Evolutionary conservation across 2,797 vertebrate species (phyloP), one percentile per base, ranked within the genome.

Genomic region (Pangasius sanitwongsei): DNA sequence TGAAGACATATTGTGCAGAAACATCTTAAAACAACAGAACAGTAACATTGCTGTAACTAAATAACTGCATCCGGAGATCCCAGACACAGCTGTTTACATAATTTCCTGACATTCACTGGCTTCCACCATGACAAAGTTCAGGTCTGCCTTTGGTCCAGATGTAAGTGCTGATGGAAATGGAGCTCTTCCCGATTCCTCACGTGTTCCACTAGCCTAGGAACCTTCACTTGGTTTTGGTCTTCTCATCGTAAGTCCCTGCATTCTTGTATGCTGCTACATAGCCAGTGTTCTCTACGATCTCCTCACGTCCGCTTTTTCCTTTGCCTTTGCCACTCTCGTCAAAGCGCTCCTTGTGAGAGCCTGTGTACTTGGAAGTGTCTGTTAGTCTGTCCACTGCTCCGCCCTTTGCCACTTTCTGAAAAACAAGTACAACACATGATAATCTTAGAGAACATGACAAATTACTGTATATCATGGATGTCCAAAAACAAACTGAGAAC

Each of bases 331-430:
- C 98, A 0, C 91, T 96, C 89, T 97, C 96, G 0, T 99, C 97
- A 0, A 99, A 99, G 80, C 98, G 98, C 80, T 98, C 98, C 94
- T 98, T 98, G 94, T 99, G 98, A 0, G 98, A 98, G 0, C 98
- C 98, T 0, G 98, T 99, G 95, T 98, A 99, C 90, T 97, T 97
- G 91, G 97, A 92, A 4, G 98, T 97, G 93, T 99, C 98, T 0
- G 98, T 99, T 92, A 99, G 96, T 57, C 98, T 96, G 90, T 98
- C 98, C 94, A 99, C 96, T 0, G 97, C 96, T 4, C 95, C 96
- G 0, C 95, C 95, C 0, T 97, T 97, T 12, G 97, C 96, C 89
- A 97, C 96, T 97, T 98, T 99, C 98, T 99, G 94, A 67, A 89
- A 91, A 55, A 59, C n/a, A 83, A 77, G 61, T 6, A 44, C 41